Evolutionary conservation across 92 coral and sea anemone genomes (phyloP).

Genomic region (Paramuricea clavata): DNA sequence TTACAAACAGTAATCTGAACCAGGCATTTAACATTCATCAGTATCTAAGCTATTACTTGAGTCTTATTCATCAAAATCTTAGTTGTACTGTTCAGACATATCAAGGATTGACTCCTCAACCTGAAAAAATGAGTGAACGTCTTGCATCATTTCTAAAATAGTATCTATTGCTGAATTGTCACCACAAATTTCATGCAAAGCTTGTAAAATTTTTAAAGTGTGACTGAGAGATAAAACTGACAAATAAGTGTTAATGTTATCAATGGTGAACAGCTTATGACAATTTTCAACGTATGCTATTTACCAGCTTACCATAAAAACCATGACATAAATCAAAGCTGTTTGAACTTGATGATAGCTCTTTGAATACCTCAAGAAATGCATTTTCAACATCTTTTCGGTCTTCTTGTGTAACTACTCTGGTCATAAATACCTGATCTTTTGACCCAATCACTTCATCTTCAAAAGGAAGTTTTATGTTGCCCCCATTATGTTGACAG

Average conservation of each 20-base stretch:
- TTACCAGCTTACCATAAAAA: slow-evolving; percentile 34
- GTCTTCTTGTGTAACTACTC: slow-evolving; percentile 16
- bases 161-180: slow-evolving; percentile 29
- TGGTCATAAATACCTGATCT: neutral
- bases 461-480: slow-evolving; percentile 11
- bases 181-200: slow-evolving; percentile 47
- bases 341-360: slow-evolving; percentile 1
- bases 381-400: slow-evolving; percentile 36
- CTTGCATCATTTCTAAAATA: neutral
- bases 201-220: slow-evolving; percentile 29
- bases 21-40: slow-evolving; percentile 4
- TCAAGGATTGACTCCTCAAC: neutral
- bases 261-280: slow-evolving; percentile 41
- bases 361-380: slow-evolving; percentile 10
- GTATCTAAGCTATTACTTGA: slow-evolving; percentile 5
- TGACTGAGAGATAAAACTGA: slow-evolving; percentile 38
- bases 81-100: neutral
- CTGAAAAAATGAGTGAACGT: neutral
- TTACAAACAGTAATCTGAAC: neutral
- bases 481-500: slow-evolving; percentile 16
- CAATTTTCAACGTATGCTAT: slow-evolving; percentile 42
- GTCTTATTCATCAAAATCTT: slow-evolving; percentile 1
- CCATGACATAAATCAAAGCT: slow-evolving; percentile 32
- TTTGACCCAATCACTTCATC: neutral
- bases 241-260: slow-evolving; percentile 33